phyloP scores from a whole-genome alignment of 2,797 vertebrate genomes.

The Ctenochaetus hawaiiensis region DNA sequence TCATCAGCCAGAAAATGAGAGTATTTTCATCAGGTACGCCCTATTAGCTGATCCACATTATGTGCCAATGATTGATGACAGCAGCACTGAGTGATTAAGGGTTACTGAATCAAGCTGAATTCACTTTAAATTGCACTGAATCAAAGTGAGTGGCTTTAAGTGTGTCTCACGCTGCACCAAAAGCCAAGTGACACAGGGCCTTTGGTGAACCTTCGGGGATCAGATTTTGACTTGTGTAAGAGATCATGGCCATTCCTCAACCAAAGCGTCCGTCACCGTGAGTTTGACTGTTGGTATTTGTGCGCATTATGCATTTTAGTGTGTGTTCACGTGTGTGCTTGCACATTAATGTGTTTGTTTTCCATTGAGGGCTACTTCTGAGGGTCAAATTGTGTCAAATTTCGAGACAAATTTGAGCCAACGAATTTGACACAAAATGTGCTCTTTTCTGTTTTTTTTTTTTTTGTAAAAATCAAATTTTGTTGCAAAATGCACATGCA shows the following conservation, averaged over 20 bases:
- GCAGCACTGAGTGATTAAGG: conserved; percentile 50
- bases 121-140: conserved; percentile 79
- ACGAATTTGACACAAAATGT: conserved; percentile 49
- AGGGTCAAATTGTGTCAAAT: conserved; percentile 60
- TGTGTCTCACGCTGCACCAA: conserved; percentile 15
- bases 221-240: conserved; percentile 20
- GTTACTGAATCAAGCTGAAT: conserved; percentile 54
- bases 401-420: conserved; percentile 56
- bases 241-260: conserved; percentile 39
- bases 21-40: conserved; percentile 41
- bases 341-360: conserved; percentile 40
- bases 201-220: conserved; percentile 11
- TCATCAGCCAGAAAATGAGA: conserved; percentile 27
- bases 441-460: conserved; percentile 36
- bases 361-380: conserved; percentile 75
- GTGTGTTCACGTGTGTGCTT: conserved; percentile 32
- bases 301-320: conserved; percentile 16
- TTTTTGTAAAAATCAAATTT: conserved; percentile 48
- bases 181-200: conserved; percentile 35
- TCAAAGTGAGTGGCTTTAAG: conserved; percentile 47
- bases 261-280: conserved; percentile 57
- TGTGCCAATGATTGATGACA: conserved; percentile 52
- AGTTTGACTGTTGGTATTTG: conserved; percentile 45
- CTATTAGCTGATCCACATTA: conserved; percentile 31
- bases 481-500: conserved; percentile 75